Conservation (phyloP, 1,140 invertebrate genomes). For the Phortica variegata region DNA sequence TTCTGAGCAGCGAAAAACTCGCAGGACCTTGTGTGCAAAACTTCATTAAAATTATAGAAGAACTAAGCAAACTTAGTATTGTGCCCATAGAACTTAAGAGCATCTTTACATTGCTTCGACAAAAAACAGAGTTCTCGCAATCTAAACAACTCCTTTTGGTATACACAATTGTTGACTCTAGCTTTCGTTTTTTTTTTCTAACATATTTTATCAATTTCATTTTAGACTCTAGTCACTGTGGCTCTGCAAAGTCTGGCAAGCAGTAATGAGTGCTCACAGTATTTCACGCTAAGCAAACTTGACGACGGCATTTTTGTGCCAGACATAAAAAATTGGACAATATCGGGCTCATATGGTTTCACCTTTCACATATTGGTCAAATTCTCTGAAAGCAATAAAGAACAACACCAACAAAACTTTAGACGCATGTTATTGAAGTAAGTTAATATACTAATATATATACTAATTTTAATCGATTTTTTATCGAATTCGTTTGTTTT, state of each 20-base stretch:
- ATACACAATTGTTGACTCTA: neutral
- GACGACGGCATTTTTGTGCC: conserved; percentile 61
- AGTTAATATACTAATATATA: neutral
- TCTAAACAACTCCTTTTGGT: conserved; percentile 49
- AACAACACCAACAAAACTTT: conserved; percentile 7
- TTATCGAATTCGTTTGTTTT: conserved; percentile 11
- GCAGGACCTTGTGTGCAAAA: conserved; percentile 56
- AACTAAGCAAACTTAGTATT: conserved; percentile 63
- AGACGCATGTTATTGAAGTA: conserved; percentile 42
- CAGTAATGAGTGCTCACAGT: conserved; percentile 47
- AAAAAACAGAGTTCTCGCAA: conserved; percentile 38
- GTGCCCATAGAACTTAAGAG: conserved; percentile 62
- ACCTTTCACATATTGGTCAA: conserved; percentile 65
- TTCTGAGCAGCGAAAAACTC: conserved; percentile 40
- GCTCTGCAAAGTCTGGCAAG: conserved; percentile 42
- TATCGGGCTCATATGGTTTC: conserved; percentile 63
- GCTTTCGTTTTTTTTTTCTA: neutral
- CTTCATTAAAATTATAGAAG: conserved; percentile 63
- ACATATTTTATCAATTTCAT: neutral
- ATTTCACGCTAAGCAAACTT: conserved; percentile 60
- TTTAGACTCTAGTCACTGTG: conserved; percentile 40
- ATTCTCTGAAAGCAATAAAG: conserved; percentile 52
- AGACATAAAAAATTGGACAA: conserved; percentile 60
- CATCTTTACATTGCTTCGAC: conserved; percentile 39
- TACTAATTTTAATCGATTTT: neutral